Evolutionary conservation across 2,797 vertebrate genomes (phyloP), one percentile per base, ranked within the genome.

Genomic region (Mormyrops attenuatus): DNA sequence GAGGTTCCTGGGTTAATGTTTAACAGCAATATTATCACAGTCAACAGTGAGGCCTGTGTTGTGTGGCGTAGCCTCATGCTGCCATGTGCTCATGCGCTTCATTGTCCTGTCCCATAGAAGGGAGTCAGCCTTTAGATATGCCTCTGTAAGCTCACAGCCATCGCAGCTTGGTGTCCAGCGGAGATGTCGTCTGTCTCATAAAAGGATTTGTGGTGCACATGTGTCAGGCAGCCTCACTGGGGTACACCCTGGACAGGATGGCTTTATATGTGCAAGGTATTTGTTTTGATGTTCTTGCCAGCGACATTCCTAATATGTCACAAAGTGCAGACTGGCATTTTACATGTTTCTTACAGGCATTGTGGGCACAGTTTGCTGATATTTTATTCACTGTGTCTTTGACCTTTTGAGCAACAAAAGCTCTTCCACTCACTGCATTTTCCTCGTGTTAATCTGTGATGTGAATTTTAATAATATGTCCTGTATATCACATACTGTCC

Each of bases 1-100:
- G 15, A 57, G n/a, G 26, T 89, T 22, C 91, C 89, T 84, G 92
- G 90, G 94, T 95, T 95, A 95, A 95, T 96, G 93, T 96, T 95
- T 95, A 95, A 91, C 85, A 49, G 73, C 91, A 91, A 93, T 91
- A 92, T 60, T 90, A 90, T 89, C 90, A 52, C 60, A 91, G 90
- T 85, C 34, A 77, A 85, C 89, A 22, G 66, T 88, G 57, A 88
- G 88, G 85, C 73, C 55, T 89, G 91, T 92, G 92, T 38, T 66
- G 55, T 66, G 11, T 38, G 38, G 80, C 22, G 2, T 13, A 3
- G 52, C 38, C 13, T 44, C 52, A 47, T 57, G 22, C 53, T 20
- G 17, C 22, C 5, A 0, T 63, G 34, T 47, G 34, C 9, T 8
- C 2, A n/a, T 0, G 57, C 3, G 1, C 20, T 52, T 34, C 49